Conservation (phyloP, 2,888 invertebrate genomes). For the Tribolium freemani region DNA sequence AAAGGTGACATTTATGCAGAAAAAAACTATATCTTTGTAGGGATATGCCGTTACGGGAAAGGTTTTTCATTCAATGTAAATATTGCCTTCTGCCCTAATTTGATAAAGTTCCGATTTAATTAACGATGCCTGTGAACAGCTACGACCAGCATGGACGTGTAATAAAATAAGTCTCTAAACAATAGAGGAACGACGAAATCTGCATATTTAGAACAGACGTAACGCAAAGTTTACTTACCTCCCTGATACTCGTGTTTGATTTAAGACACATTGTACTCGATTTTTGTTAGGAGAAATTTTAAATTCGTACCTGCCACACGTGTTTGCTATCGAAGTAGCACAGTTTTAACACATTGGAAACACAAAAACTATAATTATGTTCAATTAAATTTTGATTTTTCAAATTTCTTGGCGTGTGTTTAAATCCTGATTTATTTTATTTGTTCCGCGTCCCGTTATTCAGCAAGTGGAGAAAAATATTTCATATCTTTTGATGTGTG, state of each 20-base stretch:
- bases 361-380: neutral
- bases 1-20: slow-evolving; percentile 9
- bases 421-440: neutral
- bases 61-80: slow-evolving; percentile 39
- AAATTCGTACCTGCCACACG: neutral
- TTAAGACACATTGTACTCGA: neutral
- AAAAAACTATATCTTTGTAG: slow-evolving; percentile 19
- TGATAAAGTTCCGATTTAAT: slow-evolving; percentile 12
- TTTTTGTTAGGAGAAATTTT: neutral
- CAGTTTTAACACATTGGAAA: neutral
- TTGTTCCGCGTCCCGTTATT: neutral
- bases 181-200: neutral
- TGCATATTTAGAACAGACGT: too few relatives aligned
- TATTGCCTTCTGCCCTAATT: slow-evolving; percentile 21
- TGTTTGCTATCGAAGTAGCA: neutral
- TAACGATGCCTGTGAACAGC: neutral
- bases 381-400: too few relatives aligned
- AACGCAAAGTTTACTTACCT: too few relatives aligned
- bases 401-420: too few relatives aligned
- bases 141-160: neutral
- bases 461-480: neutral
- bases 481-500: neutral
- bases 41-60: slow-evolving; percentile 38
- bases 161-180: neutral
- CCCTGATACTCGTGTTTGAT: too few relatives aligned